Evolutionary conservation across 2,888 invertebrate genomes (phyloP).

Genomic region (Entomobrya multifasciata): DNA sequence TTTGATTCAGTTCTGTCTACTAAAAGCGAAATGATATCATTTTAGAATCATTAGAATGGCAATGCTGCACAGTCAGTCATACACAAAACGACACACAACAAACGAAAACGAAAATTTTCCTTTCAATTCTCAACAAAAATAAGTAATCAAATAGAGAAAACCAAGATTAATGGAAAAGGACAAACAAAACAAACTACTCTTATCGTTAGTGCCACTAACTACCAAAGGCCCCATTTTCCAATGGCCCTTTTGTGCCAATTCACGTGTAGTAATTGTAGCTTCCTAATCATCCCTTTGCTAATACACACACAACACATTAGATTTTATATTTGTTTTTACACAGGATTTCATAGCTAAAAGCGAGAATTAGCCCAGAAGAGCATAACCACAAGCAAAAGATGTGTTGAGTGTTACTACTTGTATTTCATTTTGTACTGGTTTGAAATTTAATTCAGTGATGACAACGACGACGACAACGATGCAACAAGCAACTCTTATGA

Average conservation of each 20-base stretch:
- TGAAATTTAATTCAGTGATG: too few species aligned
- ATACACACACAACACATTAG: background rate
- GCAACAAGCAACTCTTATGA: too few species aligned
- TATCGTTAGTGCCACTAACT: too few species aligned
- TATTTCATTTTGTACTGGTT: too few species aligned
- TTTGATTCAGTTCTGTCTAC: too few species aligned
- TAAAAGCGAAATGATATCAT: too few species aligned
- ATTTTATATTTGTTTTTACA: background rate
- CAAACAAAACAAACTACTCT: background rate
- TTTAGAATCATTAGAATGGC: too few species aligned
- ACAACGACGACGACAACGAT: too few species aligned
- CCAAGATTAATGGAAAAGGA: background rate
- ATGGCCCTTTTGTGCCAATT: slow-evolving; percentile 42
- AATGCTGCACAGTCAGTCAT: background rate
- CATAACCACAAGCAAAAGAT: too few species aligned
- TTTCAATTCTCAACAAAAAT: slow-evolving; percentile 19
- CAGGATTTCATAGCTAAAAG: too few species aligned
- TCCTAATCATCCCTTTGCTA: slow-evolving; percentile 35
- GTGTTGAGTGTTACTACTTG: too few species aligned
- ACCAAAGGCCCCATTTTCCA: background rate
- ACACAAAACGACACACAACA: background rate
- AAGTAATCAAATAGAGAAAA: slow-evolving; percentile 3
- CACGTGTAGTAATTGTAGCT: slow-evolving; percentile 42
- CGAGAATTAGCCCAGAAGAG: too few species aligned
- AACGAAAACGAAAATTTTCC: slow-evolving; percentile 1